Evolutionary conservation across 1,140 invertebrate genomes (phyloP), one percentile per base, ranked within the genome.

Genomic region (Magallana gigas): DNA sequence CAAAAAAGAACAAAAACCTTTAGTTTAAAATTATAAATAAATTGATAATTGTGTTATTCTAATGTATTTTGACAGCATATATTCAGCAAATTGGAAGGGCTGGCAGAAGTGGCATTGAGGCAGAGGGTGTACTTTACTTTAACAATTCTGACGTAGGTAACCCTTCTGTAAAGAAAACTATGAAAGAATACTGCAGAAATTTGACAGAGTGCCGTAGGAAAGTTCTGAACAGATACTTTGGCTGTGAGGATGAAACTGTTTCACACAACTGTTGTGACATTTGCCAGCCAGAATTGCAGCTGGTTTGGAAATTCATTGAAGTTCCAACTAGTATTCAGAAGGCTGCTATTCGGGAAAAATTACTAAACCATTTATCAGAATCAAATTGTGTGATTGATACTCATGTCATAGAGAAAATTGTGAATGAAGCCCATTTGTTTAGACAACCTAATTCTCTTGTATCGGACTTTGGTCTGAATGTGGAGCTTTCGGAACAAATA

Each of bases 81-180:
- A 36, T 84, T 23, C 83, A 84, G 57, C 56, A 84, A 48, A 84
- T 84, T 18, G 83, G 58, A n/a, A 84, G 83, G 9, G 83, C 83
- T 18, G 9, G 83, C 29, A 84, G 83, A 84, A 62, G 29, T 60
- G 83, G 58, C 8, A 14, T 62, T 7, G 16, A 58, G 29, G 57
- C 83, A 60, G 57, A 60, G 16, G 83, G 16, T 9, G 29, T 58
- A 9, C n/a, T 84, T 18, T 84, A 18, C 57, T 84, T 58, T 16
- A 84, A 84, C 29, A 62, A 16, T 16, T 58, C 83, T 3, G 83
- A 84, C 80, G 0, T 56, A 82, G 80, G 48, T 82, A n/a, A 23
- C 14, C 14, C 48, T 14, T 58, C 48, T 57, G 48, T 82, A 8
- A 57, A 56, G 57, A 82, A 82, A 82, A 57, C 48, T 12, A 82